Percentiles rank a stretch among this genome's conserved stretches.
Evolutionary conservation across 2,797 vertebrate genomes (phyloP).

Genomic region (Scolopax bukidnonensis): DNA sequence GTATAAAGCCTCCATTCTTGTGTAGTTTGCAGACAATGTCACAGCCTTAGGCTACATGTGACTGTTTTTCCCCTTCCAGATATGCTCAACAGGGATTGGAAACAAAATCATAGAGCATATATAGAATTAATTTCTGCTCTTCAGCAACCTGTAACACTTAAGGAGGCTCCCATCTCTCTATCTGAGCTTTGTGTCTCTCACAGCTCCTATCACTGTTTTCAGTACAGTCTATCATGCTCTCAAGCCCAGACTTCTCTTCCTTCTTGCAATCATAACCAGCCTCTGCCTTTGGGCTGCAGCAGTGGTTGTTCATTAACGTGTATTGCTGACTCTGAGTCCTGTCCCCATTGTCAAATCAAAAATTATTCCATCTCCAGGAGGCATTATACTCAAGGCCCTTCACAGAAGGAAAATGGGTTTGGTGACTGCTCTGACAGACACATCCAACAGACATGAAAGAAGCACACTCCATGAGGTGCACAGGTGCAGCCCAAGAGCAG

Average conservation of each 20-base stretch:
- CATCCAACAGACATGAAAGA: background rate
- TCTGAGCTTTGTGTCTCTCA: background rate
- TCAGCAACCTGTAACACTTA: background rate
- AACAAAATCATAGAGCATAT: background rate
- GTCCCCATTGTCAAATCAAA: background rate
- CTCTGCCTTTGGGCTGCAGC: background rate
- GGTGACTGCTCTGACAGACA: background rate
- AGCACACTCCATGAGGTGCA: rapidly evolving
- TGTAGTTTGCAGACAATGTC: background rate
- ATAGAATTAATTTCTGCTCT: background rate
- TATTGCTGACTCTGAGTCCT: background rate
- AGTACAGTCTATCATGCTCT: background rate
- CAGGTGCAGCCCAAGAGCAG: background rate
- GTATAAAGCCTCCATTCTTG: background rate
- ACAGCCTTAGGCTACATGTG: background rate
- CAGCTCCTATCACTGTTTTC: background rate
- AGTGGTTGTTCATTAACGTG: background rate
- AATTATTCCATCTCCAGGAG: background rate
- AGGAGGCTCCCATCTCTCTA: rapidly evolving
- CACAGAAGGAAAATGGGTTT: background rate
- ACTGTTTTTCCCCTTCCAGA: background rate
- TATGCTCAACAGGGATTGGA: background rate
- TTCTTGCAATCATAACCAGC: background rate
- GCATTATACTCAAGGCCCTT: background rate
- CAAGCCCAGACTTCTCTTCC: background rate